Evolutionary conservation across 2,888 invertebrate genomes (phyloP).

Genomic region (Tillus elongatus): DNA sequence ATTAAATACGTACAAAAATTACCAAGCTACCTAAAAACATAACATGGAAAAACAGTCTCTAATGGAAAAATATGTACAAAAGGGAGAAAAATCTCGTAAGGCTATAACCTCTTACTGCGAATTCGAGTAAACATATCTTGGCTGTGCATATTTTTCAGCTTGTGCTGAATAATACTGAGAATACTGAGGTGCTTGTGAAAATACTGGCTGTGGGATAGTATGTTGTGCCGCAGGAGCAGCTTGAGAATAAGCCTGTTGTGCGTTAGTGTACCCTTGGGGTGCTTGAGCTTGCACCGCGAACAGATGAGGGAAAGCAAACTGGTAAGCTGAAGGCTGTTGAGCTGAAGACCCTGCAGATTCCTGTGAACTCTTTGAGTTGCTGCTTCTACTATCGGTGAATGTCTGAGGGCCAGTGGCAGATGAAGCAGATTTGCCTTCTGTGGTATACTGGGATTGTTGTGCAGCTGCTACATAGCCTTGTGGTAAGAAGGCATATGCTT

Average conservation of each 20-base stretch:
- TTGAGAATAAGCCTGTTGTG: too few relatives aligned
- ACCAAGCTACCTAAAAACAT: too few relatives aligned
- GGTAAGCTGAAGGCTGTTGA: constrained; percentile 12
- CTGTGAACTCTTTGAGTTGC: constrained; percentile 11
- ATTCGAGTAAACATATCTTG: too few relatives aligned
- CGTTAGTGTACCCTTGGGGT: too few relatives aligned
- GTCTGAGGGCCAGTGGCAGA: too few relatives aligned
- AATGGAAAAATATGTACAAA: too few relatives aligned
- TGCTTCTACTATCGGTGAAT: constrained; percentile 10
- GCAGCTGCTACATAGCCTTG: constrained; percentile 14
- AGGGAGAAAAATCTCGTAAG: too few relatives aligned
- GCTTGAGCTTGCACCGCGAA: not conserved
- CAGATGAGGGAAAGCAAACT: not conserved
- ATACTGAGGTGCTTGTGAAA: constrained; percentile 19
- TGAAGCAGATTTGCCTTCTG: constrained; percentile 10
- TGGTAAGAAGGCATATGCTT: constrained; percentile 5
- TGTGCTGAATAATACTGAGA: constrained; percentile 23
- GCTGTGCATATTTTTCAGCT: too few relatives aligned
- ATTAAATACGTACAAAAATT: too few relatives aligned
- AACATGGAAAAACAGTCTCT: too few relatives aligned
- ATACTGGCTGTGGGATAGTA: constrained; percentile 19
- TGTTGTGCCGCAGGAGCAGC: too few relatives aligned
- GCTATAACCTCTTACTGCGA: too few relatives aligned
- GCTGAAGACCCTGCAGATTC: constrained; percentile 5
- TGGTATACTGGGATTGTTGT: constrained; percentile 14